phyloP scores from a whole-genome alignment of 2,888 invertebrate genomes.

The Campaea margaritaria region DNA sequence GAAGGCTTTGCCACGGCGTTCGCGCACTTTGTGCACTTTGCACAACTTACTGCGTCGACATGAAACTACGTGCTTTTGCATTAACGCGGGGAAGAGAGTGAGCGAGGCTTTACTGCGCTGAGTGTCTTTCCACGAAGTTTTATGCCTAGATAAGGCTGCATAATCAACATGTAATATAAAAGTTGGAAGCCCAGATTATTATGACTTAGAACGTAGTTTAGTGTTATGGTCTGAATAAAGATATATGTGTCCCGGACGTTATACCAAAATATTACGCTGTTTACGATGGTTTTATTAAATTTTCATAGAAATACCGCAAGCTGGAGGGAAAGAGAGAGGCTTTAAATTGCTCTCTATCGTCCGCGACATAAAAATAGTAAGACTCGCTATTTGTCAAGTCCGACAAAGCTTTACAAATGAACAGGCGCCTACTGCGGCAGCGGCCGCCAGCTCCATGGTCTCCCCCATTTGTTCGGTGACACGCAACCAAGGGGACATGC shows the following conservation, averaged over 20 bases:
- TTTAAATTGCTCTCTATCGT: slow-evolving; percentile 63
- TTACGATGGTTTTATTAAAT: slow-evolving; percentile 33
- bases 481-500: slow-evolving; percentile 70
- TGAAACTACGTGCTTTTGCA: slow-evolving; percentile 82
- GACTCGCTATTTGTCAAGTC: slow-evolving; percentile 74
- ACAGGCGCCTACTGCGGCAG: slow-evolving; percentile 68
- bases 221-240: slow-evolving; percentile 40
- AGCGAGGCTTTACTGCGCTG: slow-evolving; percentile 70
- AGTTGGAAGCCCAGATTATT: slow-evolving; percentile 39
- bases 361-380: slow-evolving; percentile 73
- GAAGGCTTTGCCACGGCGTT: slow-evolving; percentile 82
- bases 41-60: slow-evolving; percentile 81
- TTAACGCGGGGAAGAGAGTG: slow-evolving; percentile 77
- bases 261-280: slow-evolving; percentile 29
- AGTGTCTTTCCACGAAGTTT: slow-evolving; percentile 79
- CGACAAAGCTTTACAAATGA: slow-evolving; percentile 81
- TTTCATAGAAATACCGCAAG: slow-evolving; percentile 25
- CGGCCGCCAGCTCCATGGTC: slow-evolving; percentile 61
- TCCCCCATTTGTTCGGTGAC: slow-evolving; percentile 71
- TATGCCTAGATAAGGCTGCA: slow-evolving; percentile 75
- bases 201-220: slow-evolving; percentile 35
- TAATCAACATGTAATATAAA: slow-evolving; percentile 75
- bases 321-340: slow-evolving; percentile 32
- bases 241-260: slow-evolving; percentile 26
- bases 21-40: slow-evolving; percentile 83